Conservation (phyloP, 2,113 vertebrate genomes). For the Nesospiza acunhae region DNA sequence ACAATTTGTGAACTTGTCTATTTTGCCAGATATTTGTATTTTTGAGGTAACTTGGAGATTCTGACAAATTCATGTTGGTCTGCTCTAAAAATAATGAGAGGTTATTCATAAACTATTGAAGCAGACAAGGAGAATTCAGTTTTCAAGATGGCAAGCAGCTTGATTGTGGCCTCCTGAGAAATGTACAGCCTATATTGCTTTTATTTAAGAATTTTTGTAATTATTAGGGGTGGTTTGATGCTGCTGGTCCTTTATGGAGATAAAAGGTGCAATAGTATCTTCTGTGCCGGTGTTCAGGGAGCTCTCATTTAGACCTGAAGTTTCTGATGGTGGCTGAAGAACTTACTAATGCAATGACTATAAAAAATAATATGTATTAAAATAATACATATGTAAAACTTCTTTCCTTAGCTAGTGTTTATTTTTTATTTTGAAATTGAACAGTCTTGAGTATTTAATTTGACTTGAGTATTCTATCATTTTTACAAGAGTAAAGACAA, state of each 20-base stretch:
- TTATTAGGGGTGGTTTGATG: neutral
- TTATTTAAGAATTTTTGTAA: neutral
- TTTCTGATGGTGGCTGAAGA: neutral
- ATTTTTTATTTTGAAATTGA: neutral
- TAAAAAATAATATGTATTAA: neutral
- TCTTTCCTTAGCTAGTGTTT: neutral
- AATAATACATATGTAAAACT: neutral
- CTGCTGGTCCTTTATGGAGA: neutral
- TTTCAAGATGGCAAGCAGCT: neutral
- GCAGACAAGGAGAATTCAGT: neutral
- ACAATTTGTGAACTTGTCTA: neutral
- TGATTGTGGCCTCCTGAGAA: neutral
- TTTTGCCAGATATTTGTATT: neutral
- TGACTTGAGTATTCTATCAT: neutral
- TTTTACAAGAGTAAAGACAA: neutral
- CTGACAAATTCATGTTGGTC: neutral
- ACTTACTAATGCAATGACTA: neutral
- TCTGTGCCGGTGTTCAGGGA: neutral
- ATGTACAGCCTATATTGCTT: neutral
- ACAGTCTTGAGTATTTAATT: neutral
- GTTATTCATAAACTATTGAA: neutral
- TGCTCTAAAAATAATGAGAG: neutral
- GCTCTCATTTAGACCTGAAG: neutral
- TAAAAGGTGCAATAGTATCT: neutral
- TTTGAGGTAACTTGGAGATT: neutral